Conservation (phyloP, 2,113 vertebrate genomes). For the Xiphophorus hellerii region DNA sequence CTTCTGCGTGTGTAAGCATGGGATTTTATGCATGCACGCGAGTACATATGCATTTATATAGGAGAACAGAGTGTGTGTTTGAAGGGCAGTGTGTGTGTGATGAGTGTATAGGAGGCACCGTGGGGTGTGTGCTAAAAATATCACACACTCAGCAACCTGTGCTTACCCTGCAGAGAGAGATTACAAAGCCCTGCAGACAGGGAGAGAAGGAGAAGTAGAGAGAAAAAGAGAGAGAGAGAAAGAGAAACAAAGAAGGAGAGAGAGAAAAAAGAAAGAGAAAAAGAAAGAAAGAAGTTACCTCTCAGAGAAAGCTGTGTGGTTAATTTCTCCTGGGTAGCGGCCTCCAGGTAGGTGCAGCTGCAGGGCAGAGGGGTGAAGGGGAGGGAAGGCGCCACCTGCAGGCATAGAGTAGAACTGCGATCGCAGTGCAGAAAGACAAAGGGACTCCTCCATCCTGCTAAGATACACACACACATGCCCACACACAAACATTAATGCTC, state of each 20-base stretch:
- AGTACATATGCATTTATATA: slow-evolving; percentile 34
- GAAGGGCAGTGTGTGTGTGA: slow-evolving; percentile 30
- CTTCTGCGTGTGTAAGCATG: slow-evolving; percentile 22
- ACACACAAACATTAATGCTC: background rate
- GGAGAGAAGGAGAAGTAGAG: background rate
- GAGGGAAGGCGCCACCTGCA: slow-evolving; percentile 85
- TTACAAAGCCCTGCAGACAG: slow-evolving; percentile 50
- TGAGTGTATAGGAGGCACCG: slow-evolving; percentile 65
- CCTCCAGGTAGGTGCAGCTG: slow-evolving; percentile 92
- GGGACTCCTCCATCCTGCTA: slow-evolving; percentile 94
- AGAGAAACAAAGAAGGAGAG: background rate
- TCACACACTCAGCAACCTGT: slow-evolving; percentile 72
- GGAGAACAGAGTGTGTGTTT: slow-evolving; percentile 13
- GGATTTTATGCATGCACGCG: slow-evolving; percentile 12
- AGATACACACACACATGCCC: background rate
- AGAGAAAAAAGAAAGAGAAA: slow-evolving; percentile 11
- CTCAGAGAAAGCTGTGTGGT: slow-evolving; percentile 83
- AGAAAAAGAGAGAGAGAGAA: background rate
- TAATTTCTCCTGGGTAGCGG: slow-evolving; percentile 88
- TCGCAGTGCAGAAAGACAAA: slow-evolving; percentile 90
- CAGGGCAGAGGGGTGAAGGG: slow-evolving; percentile 90
- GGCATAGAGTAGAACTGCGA: slow-evolving; percentile 92
- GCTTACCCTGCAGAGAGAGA: slow-evolving; percentile 68
- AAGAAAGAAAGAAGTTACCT: slow-evolving; percentile 67
- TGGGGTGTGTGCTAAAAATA: slow-evolving; percentile 76